Conservation (phyloP, 2,888 invertebrate genomes). For the Corbicula japonica region DNA sequence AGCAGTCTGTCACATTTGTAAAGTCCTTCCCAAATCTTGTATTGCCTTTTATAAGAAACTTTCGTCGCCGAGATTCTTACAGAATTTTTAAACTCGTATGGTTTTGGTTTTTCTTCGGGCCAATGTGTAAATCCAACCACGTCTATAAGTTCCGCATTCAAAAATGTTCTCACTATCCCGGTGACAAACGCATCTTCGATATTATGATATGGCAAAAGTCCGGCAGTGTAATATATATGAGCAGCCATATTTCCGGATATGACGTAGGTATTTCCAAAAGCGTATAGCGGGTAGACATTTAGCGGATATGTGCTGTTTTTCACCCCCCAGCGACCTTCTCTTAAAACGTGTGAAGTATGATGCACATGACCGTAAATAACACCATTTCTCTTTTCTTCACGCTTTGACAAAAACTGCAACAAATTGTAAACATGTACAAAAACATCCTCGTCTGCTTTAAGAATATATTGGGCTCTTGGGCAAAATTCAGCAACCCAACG, state of each 20-base stretch:
- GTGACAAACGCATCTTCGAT: conserved; percentile 81
- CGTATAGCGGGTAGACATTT: conserved; percentile 71
- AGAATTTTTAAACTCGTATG: conserved; percentile 71
- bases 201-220: conserved; percentile 71
- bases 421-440: conserved; percentile 67
- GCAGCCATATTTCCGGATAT: conserved; percentile 66
- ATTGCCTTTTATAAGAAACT: conserved; percentile 54
- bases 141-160: conserved; percentile 58
- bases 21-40: conserved; percentile 62
- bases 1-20: conserved; percentile 52
- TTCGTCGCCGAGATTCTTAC: conserved; percentile 68
- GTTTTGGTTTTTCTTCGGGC: conserved; percentile 67
- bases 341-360: conserved; percentile 59
- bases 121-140: conserved; percentile 73
- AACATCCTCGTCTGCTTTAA: conserved; percentile 73
- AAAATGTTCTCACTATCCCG: conserved; percentile 72
- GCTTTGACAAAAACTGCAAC: conserved; percentile 44
- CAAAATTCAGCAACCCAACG: conserved; percentile 67
- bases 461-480: conserved; percentile 60
- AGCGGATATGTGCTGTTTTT: conserved; percentile 61
- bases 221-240: conserved; percentile 63
- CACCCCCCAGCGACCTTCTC: conserved; percentile 75
- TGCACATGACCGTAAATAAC: conserved; percentile 66
- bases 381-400: conserved; percentile 40
- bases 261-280: conserved; percentile 77